A percentile compares a stretch with the other conserved stretches of the same genome.
phyloP scores from a whole-genome alignment of 2,113 vertebrate species.

The Pipa parva region DNA sequence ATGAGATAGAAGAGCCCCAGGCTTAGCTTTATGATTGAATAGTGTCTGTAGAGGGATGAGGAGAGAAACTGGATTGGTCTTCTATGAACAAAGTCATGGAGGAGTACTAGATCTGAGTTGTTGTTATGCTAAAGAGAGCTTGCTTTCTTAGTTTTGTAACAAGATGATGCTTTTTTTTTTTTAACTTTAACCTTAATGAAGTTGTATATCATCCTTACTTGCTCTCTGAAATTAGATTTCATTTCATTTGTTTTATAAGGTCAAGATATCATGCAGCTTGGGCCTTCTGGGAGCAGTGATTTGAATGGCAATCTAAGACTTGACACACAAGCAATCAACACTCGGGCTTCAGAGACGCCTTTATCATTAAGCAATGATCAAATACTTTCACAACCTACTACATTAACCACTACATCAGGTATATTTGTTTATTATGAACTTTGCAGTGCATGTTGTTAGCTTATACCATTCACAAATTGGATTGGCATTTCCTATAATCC shows the following conservation, averaged over 20 bases:
- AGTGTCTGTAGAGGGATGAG: too few relatives aligned
- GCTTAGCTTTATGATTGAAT: too few relatives aligned
- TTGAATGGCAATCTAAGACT: conserved; percentile 70
- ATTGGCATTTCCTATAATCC: too few relatives aligned
- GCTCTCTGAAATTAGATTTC: neutral
- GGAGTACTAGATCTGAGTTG: too few relatives aligned
- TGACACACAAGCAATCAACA: conserved; percentile 58
- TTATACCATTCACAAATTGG: too few relatives aligned
- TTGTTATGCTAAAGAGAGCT: too few relatives aligned
- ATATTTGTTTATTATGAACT: neutral
- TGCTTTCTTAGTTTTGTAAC: too few relatives aligned
- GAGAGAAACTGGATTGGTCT: too few relatives aligned
- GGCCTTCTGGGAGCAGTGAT: conserved; percentile 58
- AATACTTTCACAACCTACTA: conserved; percentile 71
- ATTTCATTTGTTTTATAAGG: conserved; percentile 54
- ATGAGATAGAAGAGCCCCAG: too few relatives aligned
- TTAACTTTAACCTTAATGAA: neutral
- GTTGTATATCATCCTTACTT: neutral
- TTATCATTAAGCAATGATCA: conserved; percentile 77
- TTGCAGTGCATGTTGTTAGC: too few relatives aligned
- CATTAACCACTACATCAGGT: conserved; percentile 56
- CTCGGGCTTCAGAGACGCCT: conserved; percentile 61
- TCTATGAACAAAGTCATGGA: too few relatives aligned
- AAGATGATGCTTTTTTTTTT: neutral
- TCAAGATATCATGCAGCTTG: conserved; percentile 77